These are phyloP conservation scores for Drusus annulatus DNA, from an alignment of 1,140 invertebrate genomes.

Conservation along the genomic window DNA sequence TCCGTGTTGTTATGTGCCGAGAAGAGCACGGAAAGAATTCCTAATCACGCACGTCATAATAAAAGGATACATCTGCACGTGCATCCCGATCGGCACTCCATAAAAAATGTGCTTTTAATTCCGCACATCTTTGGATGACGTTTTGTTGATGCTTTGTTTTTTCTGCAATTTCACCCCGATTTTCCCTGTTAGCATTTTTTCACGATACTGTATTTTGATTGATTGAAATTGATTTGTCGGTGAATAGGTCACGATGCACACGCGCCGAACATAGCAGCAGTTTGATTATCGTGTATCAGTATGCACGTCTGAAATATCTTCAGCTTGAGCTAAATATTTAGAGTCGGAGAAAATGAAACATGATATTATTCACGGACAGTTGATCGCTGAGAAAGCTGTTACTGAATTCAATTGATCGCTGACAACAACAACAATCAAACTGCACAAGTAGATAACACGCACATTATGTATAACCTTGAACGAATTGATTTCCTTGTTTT, in stretches of 20 bases:
- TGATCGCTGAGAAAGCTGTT: no score
- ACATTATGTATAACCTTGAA: no score
- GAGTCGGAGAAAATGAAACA: no score
- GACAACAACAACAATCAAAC: no score
- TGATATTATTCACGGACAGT: no score
- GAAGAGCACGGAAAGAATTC: conserved; percentile 7
- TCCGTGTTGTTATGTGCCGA: conserved; percentile 12
- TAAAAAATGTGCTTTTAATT: neutral
- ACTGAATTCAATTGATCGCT: no score
- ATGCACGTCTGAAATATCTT: no score
- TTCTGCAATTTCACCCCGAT: neutral
- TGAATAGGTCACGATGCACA: neutral
- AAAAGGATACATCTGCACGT: conserved; percentile 14
- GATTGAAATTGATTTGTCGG: neutral
- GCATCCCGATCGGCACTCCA: neutral
- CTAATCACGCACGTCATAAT: neutral
- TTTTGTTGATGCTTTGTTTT: neutral
- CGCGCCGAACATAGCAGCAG: neutral
- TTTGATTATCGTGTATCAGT: neutral
- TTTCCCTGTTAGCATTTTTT: neutral
- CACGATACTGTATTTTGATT: neutral
- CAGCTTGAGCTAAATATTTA: no score
- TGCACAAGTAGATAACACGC: no score
- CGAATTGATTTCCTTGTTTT: no score
- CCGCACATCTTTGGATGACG: neutral